These are phyloP conservation scores for Rhodinocichla rosea DNA, from an alignment of 2,113 vertebrate species.

Conservation along the genomic window DNA sequence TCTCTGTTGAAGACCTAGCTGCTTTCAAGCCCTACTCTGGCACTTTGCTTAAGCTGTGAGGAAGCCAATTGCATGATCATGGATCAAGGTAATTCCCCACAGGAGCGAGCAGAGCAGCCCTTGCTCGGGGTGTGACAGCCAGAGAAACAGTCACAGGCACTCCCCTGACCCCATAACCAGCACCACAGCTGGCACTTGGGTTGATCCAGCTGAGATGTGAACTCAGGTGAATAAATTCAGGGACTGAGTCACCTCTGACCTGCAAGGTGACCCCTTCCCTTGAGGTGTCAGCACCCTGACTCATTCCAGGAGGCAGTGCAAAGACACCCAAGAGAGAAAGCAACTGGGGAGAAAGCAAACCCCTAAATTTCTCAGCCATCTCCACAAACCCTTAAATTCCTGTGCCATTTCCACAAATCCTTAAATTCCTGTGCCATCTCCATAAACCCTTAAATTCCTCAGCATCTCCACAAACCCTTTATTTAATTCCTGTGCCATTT, in stretches of 20 bases:
- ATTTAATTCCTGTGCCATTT: neutral
- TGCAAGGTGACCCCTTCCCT: neutral
- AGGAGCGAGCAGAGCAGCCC: neutral
- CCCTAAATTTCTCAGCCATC: too few relatives aligned
- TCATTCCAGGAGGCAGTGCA: accelerated
- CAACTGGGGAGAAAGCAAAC: neutral
- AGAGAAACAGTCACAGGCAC: neutral
- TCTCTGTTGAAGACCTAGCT: neutral
- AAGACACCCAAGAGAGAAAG: too few relatives aligned
- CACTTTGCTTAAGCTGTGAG: neutral
- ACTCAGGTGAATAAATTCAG: neutral
- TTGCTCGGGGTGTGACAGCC: accelerated
- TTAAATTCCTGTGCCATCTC: neutral
- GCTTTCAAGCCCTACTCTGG: neutral
- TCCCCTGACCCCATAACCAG: accelerated
- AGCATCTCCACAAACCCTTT: neutral
- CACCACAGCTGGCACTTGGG: neutral
- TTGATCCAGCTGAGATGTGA: neutral
- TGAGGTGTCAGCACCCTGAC: neutral
- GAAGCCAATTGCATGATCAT: neutral
- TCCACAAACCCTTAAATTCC: neutral
- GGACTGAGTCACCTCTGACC: neutral
- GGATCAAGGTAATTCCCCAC: neutral
- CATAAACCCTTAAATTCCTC: too few relatives aligned
- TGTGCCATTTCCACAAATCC: neutral